Conservation (phyloP, 2,888 invertebrate genomes). For the Zeuzera pyrina region DNA sequence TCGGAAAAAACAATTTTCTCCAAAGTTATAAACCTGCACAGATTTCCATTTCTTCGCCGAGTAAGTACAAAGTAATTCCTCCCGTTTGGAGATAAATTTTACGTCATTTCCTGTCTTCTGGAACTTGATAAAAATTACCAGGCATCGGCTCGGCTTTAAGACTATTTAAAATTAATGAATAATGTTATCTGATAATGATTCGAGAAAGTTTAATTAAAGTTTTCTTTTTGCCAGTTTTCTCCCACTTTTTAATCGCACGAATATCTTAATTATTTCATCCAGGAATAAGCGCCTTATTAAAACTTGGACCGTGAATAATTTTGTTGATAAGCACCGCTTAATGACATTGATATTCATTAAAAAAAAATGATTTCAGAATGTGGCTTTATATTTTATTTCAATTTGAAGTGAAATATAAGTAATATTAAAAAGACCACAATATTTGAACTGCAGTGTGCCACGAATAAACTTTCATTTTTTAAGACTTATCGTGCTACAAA, state of each 20-base stretch:
- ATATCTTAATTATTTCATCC: slow-evolving; percentile 57
- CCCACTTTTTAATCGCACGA: slow-evolving; percentile 56
- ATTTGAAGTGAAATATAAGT: slow-evolving; percentile 1
- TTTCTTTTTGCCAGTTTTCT: slow-evolving; percentile 46
- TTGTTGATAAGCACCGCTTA: slow-evolving; percentile 6
- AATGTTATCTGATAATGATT: slow-evolving; percentile 71
- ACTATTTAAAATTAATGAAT: slow-evolving; percentile 71
- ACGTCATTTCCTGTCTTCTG: slow-evolving; percentile 62
- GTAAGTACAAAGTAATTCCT: slow-evolving; percentile 63
- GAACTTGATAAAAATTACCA: slow-evolving; percentile 64
- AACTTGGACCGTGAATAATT: slow-evolving; percentile 34
- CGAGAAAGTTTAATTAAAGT: slow-evolving; percentile 68
- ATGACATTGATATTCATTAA: slow-evolving; percentile 8
- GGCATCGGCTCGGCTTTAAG: slow-evolving; percentile 53
- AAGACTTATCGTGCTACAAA: slow-evolving; percentile 49
- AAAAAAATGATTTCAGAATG: too few relatives aligned
- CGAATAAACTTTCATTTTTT: slow-evolving; percentile 39
- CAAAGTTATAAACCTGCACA: slow-evolving; percentile 60
- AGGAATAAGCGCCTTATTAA: slow-evolving; percentile 38
- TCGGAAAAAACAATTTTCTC: slow-evolving; percentile 52
- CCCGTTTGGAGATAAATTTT: slow-evolving; percentile 64
- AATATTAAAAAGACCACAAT: slow-evolving; percentile 16
- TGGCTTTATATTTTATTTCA: slow-evolving; percentile 4
- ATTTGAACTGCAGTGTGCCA: slow-evolving; percentile 24
- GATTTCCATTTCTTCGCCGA: slow-evolving; percentile 62